Conservation (phyloP, 2,113 vertebrate species). For the Hippopotamus amphibius region DNA sequence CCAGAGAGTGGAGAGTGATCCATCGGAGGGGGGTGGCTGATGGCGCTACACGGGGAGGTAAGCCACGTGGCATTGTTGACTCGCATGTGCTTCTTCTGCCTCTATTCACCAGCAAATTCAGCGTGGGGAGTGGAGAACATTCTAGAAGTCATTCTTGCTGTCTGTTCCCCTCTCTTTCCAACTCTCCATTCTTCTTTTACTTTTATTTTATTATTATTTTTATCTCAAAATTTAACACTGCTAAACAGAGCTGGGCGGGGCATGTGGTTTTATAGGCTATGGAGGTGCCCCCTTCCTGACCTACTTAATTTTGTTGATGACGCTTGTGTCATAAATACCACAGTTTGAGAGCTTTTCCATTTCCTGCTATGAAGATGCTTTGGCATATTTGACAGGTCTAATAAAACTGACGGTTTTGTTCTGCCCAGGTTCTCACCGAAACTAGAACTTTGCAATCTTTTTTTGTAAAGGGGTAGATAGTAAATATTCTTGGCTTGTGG, state of each 20-base stretch:
- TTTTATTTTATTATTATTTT: not conserved
- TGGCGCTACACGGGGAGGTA: not conserved
- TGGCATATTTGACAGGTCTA: not conserved
- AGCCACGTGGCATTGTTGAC: not conserved
- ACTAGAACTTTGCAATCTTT: not conserved
- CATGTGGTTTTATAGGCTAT: not conserved
- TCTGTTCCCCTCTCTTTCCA: not conserved
- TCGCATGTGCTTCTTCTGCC: not conserved
- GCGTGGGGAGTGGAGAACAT: not conserved
- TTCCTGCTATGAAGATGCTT: not conserved
- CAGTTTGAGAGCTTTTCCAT: not conserved
- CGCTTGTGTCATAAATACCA: not conserved
- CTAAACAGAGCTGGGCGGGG: not conserved
- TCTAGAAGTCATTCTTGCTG: not conserved
- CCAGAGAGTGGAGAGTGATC: not conserved
- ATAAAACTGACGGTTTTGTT: not conserved
- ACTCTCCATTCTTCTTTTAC: fast-evolving
- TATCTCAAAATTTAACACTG: not conserved
- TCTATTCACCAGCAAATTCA: not conserved
- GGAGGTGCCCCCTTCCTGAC: not conserved
- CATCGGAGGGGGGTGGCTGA: not conserved
- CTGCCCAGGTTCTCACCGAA: not conserved
- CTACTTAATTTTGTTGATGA: not conserved
- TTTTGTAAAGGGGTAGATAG: not conserved
- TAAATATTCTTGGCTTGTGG: not conserved